A percentile compares a stretch with the other conserved stretches of the same genome.
These are phyloP conservation scores for Drosophila parabipectinata DNA, from an alignment of 1,140 invertebrate genomes.

Conservation along the genomic window DNA sequence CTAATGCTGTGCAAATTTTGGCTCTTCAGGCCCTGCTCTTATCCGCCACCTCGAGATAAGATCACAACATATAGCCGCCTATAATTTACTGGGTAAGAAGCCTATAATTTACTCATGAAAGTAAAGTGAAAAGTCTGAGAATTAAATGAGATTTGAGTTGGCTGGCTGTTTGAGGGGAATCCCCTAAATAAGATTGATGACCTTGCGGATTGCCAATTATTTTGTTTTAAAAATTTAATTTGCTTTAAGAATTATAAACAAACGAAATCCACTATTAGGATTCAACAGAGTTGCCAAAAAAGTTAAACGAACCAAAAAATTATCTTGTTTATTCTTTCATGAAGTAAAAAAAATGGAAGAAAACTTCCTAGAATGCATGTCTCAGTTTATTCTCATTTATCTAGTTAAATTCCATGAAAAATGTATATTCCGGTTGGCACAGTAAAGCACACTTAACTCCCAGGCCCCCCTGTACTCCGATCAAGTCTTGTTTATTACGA, in stretches of 20 bases:
- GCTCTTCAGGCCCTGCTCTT: constrained; percentile 8
- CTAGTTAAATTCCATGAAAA: constrained; percentile 19
- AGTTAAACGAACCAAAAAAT: too few relatives aligned
- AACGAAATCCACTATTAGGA: too few relatives aligned
- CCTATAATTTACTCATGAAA: constrained; percentile 6
- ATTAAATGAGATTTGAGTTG: not conserved
- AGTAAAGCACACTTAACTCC: constrained; percentile 32
- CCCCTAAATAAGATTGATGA: not conserved
- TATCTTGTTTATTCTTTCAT: not conserved
- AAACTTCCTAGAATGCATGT: not conserved
- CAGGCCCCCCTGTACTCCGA: constrained; percentile 6
- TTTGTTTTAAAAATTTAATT: not conserved
- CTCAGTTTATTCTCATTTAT: constrained; percentile 23
- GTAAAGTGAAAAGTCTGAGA: not conserved
- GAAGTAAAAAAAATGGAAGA: not conserved
- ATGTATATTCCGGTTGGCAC: constrained; percentile 25
- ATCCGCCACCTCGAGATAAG: constrained; percentile 36
- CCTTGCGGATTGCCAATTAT: not conserved
- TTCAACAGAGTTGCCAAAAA: too few relatives aligned
- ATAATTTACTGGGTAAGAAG: constrained; percentile 38
- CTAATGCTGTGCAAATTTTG: constrained; percentile 72
- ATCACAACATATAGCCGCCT: constrained; percentile 56
- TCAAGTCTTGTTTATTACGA: constrained; percentile 40
- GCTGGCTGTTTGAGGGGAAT: too few relatives aligned
- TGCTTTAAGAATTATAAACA: not conserved